Percentiles rank a stretch among this genome's conserved stretches.
phyloP scores from a whole-genome alignment of 2,113 vertebrate species.

The Leptosomus discolor region DNA sequence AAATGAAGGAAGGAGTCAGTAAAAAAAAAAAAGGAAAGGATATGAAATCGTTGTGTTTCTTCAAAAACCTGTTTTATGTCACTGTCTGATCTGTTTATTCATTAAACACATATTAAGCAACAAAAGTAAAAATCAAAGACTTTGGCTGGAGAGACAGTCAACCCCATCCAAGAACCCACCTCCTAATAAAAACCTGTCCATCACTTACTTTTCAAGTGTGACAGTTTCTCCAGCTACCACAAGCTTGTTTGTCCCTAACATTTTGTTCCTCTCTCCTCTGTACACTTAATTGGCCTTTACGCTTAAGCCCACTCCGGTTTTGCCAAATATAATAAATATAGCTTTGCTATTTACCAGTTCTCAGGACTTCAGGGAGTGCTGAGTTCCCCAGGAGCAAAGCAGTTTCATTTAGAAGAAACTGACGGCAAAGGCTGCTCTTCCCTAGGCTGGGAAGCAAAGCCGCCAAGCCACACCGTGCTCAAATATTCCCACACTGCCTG shows the following conservation, averaged over 20 bases:
- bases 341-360: conserved; percentile 8
- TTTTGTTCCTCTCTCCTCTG: not conserved
- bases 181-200: not conserved
- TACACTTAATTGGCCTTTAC: conserved; percentile 22
- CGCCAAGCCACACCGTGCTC: rapidly evolving
- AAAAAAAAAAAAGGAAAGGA: not conserved
- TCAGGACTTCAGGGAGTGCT: not conserved
- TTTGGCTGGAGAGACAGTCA: not conserved
- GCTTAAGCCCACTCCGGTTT: not conserved
- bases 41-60: not conserved
- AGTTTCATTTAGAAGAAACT: not conserved
- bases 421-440: not conserved
- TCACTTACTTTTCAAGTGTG: not conserved
- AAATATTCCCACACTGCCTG: not conserved
- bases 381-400: not conserved
- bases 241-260: not conserved
- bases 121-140: not conserved
- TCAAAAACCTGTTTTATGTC: not conserved
- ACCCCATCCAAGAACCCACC: not conserved
- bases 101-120: not conserved
- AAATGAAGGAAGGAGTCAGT: not conserved
- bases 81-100: not conserved
- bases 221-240: not conserved
- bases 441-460: not conserved
- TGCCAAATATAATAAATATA: not conserved